Conservation (phyloP, 2,797 vertebrate species). For the Corythornis leucogaster region DNA sequence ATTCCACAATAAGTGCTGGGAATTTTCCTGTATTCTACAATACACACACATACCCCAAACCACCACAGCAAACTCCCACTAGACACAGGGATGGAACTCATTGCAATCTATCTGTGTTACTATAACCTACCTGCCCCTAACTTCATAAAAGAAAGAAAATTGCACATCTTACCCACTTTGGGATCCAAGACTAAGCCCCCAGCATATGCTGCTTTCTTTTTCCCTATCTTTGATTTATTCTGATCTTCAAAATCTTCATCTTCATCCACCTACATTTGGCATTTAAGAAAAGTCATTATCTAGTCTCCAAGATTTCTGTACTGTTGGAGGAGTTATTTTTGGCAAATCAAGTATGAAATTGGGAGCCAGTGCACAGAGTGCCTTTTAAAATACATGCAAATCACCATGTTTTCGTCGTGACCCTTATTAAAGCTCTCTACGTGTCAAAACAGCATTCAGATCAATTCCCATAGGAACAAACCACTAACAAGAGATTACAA, state of each 20-base stretch:
- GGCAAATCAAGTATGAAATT: background rate
- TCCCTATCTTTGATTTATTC: constrained; percentile 85
- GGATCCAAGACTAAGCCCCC: constrained; percentile 98
- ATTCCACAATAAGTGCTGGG: background rate
- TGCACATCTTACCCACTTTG: constrained; percentile 92
- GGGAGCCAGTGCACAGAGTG: background rate
- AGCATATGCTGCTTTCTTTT: constrained; percentile 94
- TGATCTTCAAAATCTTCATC: constrained; percentile 88
- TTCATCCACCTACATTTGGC: constrained; percentile 84
- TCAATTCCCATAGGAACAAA: background rate
- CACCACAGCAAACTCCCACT: background rate
- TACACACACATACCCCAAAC: background rate
- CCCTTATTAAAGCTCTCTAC: background rate
- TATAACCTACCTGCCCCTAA: constrained; percentile 4
- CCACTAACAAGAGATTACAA: background rate
- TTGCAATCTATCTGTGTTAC: background rate
- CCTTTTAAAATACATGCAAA: constrained; percentile 16
- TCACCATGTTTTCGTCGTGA: background rate
- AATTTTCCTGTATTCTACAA: background rate
- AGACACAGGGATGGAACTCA: background rate
- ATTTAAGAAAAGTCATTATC: constrained; percentile 61
- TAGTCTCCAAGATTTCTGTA: background rate
- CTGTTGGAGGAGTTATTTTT: constrained; percentile 39
- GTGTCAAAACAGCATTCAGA: background rate
- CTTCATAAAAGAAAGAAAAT: constrained; percentile 13